These are phyloP conservation scores for Channallabes apus DNA, from an alignment of 2,797 vertebrate genomes.

Conservation along the genomic window DNA sequence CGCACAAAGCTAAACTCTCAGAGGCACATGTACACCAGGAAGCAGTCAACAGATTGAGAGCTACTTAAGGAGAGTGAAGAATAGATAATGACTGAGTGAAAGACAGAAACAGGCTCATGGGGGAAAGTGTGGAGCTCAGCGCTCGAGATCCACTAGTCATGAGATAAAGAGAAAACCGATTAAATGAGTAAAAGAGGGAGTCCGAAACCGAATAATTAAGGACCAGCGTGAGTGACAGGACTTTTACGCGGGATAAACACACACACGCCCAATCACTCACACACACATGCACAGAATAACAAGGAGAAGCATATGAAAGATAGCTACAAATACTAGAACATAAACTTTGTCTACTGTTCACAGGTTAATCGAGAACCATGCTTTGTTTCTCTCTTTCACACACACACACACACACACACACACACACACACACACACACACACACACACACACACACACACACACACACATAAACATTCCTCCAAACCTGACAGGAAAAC, in stretches of 20 bases:
- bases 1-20: neutral
- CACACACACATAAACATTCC: conserved; percentile 4
- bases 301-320: neutral
- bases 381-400: neutral
- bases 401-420: too few species aligned
- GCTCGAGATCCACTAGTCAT: conserved; percentile 6
- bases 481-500: neutral
- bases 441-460: neutral
- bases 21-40: neutral
- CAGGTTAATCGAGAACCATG: neutral
- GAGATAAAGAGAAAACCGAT: neutral
- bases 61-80: conserved; percentile 9
- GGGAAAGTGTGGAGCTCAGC: neutral
- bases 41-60: neutral
- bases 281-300: neutral
- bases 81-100: conserved; percentile 12
- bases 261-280: neutral
- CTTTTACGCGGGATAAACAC: neutral
- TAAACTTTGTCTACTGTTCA: conserved; percentile 1
- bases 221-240: neutral
- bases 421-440: too few species aligned
- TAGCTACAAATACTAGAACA: neutral
- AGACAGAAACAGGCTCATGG: conserved; percentile 1
- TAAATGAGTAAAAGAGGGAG: conserved; percentile 6
- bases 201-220: neutral